Evolutionary conservation across 1,140 invertebrate genomes (phyloP), one percentile per base, ranked within the genome.

Genomic region (Bombus picipes): DNA sequence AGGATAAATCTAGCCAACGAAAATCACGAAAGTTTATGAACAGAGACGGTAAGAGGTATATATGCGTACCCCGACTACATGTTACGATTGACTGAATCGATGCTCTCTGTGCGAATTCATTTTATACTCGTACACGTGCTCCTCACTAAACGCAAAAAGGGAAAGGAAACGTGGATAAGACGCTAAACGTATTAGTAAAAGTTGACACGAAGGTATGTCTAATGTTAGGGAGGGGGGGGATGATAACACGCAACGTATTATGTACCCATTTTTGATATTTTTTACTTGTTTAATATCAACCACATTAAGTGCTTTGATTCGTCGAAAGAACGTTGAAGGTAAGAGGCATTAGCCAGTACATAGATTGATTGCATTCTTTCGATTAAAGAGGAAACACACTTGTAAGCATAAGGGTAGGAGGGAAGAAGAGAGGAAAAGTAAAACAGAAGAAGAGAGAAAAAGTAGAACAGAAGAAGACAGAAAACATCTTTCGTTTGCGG

Each of bases 81-180:
- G 83, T 72, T 32, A 53, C 68, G 77, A 73, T 43, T 39, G 79
- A 85, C 83, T 85, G 83, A 80, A 80, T 80, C 83, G 41, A 62
- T 34, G 39, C 41, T 39, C 53, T 79, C 68, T 3, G 39, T 39
- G 83, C 83, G 83, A 85, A 80, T 72, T 85, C 83, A 43, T 85
- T 85, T 85, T 85, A 85, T 85, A 85, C 76, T 47, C 28, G 68
- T 80, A 43, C 83, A 85, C 83, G 83, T 85, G 83, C n/a, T 80
- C 57, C 57, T 80, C 34, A 37, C 59, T 72, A 71, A 80, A 85
- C 68, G 77, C 68, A 47, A 85, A 85, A 85, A 85, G 83, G 83
- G 83, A 85, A 85, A 85, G 83, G 83, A 80, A 84, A 39, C 28
- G 53, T 65, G 83, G 77, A 85, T 80, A 85, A 85, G 77, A 72